These are phyloP conservation scores for Acrocyrtus sp. DNA, from an alignment of 2,888 invertebrate genomes.

Conservation along the genomic window DNA sequence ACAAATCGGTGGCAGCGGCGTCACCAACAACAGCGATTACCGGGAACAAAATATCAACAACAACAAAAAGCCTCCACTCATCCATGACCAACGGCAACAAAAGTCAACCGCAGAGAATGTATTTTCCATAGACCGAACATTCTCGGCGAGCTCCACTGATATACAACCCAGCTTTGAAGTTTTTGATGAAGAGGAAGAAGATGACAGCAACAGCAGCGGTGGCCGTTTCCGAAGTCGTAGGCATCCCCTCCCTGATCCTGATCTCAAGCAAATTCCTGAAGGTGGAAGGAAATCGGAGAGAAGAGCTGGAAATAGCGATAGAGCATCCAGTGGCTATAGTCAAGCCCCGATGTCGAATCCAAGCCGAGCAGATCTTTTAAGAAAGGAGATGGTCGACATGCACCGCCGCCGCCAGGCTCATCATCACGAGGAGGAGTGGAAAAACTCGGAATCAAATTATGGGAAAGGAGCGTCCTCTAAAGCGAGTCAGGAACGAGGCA, in stretches of 20 bases:
- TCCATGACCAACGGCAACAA: conserved; percentile 35
- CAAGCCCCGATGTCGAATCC: neutral
- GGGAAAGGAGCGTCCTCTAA: neutral
- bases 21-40: neutral
- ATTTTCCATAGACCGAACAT: conserved; percentile 56
- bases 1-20: conserved; percentile 2
- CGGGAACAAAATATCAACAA: neutral
- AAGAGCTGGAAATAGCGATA: neutral
- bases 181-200: conserved; percentile 50
- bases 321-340: neutral
- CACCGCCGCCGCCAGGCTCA: conserved; percentile 13
- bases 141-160: conserved; percentile 52
- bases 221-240: too few relatives aligned
- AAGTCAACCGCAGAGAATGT: conserved; percentile 20
- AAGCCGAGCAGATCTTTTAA: conserved; percentile 18
- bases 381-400: conserved; percentile 31
- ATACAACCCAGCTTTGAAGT: conserved; percentile 48
- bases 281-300: conserved; percentile 16
- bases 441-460: neutral
- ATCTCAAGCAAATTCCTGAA: conserved; percentile 12
- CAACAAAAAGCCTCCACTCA: conserved; percentile 38
- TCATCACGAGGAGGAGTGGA: neutral
- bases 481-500: neutral
- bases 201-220: conserved; percentile 17
- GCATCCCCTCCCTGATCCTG: too few relatives aligned